Conservation (phyloP, 1,140 invertebrate genomes). For the Bombus haemorrhoidalis region DNA sequence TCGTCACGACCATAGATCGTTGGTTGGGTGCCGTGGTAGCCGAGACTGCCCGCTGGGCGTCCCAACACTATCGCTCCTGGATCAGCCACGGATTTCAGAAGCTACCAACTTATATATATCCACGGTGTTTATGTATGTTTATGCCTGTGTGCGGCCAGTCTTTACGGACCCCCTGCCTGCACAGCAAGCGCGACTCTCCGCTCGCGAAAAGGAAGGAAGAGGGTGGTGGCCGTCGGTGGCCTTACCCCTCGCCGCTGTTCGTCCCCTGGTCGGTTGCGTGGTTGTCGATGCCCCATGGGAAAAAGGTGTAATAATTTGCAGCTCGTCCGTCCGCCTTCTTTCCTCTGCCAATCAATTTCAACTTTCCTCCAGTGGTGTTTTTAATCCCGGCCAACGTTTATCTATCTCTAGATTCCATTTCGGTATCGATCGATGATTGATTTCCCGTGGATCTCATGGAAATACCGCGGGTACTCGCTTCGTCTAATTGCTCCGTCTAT, state of each 20-base stretch:
- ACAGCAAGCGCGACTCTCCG: slow-evolving; percentile 44
- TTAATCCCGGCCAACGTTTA: no score
- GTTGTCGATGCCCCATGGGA: slow-evolving; percentile 27
- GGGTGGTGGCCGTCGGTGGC: neutral
- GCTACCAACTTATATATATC: slow-evolving; percentile 78
- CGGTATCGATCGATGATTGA: slow-evolving; percentile 30
- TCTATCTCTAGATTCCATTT: neutral
- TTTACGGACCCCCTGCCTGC: slow-evolving; percentile 78
- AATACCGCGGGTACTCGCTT: neutral
- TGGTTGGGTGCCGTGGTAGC: slow-evolving; percentile 75
- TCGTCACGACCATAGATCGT: slow-evolving; percentile 75
- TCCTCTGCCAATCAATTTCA: slow-evolving; percentile 26
- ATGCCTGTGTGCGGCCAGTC: slow-evolving; percentile 76
- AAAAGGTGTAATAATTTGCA: slow-evolving; percentile 48
- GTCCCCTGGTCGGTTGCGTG: neutral
- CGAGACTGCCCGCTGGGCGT: slow-evolving; percentile 76
- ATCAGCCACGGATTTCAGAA: slow-evolving; percentile 81
- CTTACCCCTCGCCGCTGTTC: neutral
- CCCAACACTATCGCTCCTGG: slow-evolving; percentile 78
- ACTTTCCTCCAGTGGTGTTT: neutral
- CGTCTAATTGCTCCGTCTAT: slow-evolving; percentile 15
- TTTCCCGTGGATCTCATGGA: neutral
- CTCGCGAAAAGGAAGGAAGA: slow-evolving; percentile 47
- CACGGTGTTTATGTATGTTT: slow-evolving; percentile 74
- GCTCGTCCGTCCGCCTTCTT: slow-evolving; percentile 11